A percentile compares a stretch with the other conserved stretches of the same genome.
Conservation (phyloP, 37 sponge, comb jelly and placozoan genomes). For the Oopsacas minuta region DNA sequence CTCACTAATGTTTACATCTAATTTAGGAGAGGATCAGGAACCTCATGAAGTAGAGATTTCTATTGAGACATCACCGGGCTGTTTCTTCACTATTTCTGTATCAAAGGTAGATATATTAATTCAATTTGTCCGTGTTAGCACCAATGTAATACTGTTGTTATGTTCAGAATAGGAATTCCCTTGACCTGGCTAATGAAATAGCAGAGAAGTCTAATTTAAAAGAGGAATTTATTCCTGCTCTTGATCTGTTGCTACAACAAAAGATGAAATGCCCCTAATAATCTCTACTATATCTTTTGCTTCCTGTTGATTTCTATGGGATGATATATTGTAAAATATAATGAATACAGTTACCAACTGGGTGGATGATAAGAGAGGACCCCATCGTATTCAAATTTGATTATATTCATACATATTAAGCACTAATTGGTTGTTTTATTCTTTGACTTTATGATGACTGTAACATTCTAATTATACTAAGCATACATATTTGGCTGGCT, state of each 20-base stretch:
- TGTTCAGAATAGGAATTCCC: neutral
- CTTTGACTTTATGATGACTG: too few relatives aligned
- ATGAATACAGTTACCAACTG: too few relatives aligned
- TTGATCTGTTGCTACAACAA: neutral
- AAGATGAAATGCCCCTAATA: neutral
- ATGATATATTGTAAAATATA: too few relatives aligned
- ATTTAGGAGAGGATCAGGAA: neutral
- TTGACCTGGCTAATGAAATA: constrained; percentile 1
- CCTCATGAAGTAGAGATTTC: neutral
- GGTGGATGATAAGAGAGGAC: too few relatives aligned
- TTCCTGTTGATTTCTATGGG: too few relatives aligned
- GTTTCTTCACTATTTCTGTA: neutral
- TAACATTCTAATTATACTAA: too few relatives aligned
- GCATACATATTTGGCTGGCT: too few relatives aligned
- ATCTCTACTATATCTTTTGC: too few relatives aligned
- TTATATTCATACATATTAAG: too few relatives aligned
- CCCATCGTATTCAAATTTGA: too few relatives aligned
- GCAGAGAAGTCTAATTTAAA: neutral
- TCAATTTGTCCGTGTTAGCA: neutral
- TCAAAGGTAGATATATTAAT: too few relatives aligned
- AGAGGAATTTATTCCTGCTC: neutral
- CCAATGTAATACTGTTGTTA: neutral
- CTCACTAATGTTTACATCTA: neutral
- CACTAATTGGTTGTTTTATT: too few relatives aligned
- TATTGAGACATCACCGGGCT: neutral